Conservation (phyloP, 2,888 invertebrate species). For the Dermolepida albohirtum region DNA sequence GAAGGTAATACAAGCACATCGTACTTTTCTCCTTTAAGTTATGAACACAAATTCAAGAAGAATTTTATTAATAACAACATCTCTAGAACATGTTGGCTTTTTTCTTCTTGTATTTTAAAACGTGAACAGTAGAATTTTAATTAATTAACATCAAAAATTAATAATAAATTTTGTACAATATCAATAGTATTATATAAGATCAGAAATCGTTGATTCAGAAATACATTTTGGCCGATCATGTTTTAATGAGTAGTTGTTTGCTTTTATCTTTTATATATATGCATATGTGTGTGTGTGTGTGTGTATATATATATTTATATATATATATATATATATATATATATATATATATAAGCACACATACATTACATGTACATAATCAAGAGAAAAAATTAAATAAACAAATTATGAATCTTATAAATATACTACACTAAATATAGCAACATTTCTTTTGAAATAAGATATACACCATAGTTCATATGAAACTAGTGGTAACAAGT, state of each 20-base stretch:
- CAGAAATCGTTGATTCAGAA: constrained; percentile 45
- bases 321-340: constrained; percentile 8
- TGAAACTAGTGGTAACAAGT: constrained; percentile 35
- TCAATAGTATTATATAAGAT: constrained; percentile 17
- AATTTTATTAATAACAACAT: constrained; percentile 32
- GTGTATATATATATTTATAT: constrained; percentile 16
- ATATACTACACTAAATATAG: constrained; percentile 47
- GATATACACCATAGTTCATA: constrained; percentile 42
- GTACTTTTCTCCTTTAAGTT: constrained; percentile 52
- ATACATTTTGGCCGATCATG: constrained; percentile 38
- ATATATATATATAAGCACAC: neutral
- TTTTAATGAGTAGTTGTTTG: constrained; percentile 36
- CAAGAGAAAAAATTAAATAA: constrained; percentile 39
- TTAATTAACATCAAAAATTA: constrained; percentile 22
- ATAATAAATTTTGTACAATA: constrained; percentile 16
- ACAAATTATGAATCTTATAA: constrained; percentile 42
- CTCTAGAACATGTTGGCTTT: constrained; percentile 33
- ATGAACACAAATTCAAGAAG: constrained; percentile 48
- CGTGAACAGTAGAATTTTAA: constrained; percentile 24
- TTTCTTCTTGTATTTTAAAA: constrained; percentile 9
- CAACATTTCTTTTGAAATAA: constrained; percentile 44
- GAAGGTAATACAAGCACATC: constrained; percentile 58
- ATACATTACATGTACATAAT: constrained; percentile 8
- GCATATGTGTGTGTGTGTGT: neutral
- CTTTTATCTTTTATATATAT: constrained; percentile 19